Conservation (phyloP, 1,140 invertebrate species). For the Doryteuthis pealeii region DNA sequence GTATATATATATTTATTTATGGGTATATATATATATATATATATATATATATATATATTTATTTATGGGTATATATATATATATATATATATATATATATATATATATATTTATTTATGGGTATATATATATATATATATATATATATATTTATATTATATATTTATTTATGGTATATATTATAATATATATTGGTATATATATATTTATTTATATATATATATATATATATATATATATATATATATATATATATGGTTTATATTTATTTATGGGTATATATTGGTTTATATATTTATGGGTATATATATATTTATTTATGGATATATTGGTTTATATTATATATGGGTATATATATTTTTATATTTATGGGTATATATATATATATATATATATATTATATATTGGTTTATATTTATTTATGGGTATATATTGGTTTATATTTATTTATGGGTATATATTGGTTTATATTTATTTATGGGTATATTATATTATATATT, state of each 20-base stretch:
- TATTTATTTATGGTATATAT: constrained; percentile 16
- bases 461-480: constrained; percentile 17
- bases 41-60: too few relatives aligned
- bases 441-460: constrained; percentile 15
- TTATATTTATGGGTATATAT: constrained; percentile 15
- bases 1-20: background rate
- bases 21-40: too few relatives aligned
- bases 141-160: constrained; percentile 16
- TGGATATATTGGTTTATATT: constrained; percentile 7
- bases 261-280: too few relatives aligned
- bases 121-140: constrained; percentile 1
- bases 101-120: too few relatives aligned
- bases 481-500: constrained; percentile 8
- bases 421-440: background rate
- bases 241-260: constrained; percentile 17
- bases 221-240: constrained; percentile 3
- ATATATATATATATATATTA: constrained; percentile 18
- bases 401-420: too few relatives aligned
- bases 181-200: constrained; percentile 18
- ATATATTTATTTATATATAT: constrained; percentile 15
- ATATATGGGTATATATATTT: constrained; percentile 17
- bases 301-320: constrained; percentile 11
- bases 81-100: too few relatives aligned
- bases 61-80: constrained; percentile 1
- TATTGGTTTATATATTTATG: constrained; percentile 6